Evolutionary conservation across 1,140 invertebrate species (phyloP).

Genomic region (Gerris buenoi): DNA sequence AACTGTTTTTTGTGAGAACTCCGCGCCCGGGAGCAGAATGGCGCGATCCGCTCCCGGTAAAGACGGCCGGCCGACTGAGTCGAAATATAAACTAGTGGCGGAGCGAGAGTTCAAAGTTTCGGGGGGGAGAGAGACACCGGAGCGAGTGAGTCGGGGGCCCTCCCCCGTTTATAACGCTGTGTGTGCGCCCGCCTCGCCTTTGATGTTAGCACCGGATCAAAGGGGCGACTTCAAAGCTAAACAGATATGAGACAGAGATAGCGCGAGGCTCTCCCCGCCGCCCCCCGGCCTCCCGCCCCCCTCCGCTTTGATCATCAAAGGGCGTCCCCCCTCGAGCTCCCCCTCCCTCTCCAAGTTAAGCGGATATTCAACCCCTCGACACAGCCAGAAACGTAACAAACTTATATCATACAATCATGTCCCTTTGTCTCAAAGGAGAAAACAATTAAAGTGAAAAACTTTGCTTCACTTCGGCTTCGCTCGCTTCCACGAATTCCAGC

Average conservation of each 20-base stretch:
- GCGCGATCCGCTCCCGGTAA: conserved; percentile 16
- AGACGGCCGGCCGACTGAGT: conserved; percentile 21
- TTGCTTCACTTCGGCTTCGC: neutral
- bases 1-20: too few species aligned
- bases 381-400: conserved; percentile 17
- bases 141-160: conserved; percentile 6
- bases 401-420: conserved; percentile 21
- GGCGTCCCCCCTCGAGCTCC: conserved; percentile 8
- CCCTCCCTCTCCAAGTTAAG: conserved; percentile 16
- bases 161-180: conserved; percentile 17
- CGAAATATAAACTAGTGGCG: conserved; percentile 24
- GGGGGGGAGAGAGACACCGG: conserved; percentile 18
- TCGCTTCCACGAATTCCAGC: neutral
- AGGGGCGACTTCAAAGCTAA: conserved; percentile 21
- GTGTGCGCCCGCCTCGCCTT: conserved; percentile 15
- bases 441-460: conserved; percentile 18
- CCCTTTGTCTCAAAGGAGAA: conserved; percentile 19
- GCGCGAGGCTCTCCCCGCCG: conserved; percentile 6
- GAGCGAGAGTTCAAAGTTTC: conserved; percentile 19
- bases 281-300: conserved; percentile 1
- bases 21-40: conserved; percentile 8
- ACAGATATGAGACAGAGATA: conserved; percentile 23
- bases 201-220: conserved; percentile 19
- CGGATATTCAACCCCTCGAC: conserved; percentile 15
- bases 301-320: conserved; percentile 18